A percentile compares a stretch with the other conserved stretches of the same genome.
Evolutionary conservation across 1,140 invertebrate species (phyloP).

Genomic region (Zaprionus africanus): DNA sequence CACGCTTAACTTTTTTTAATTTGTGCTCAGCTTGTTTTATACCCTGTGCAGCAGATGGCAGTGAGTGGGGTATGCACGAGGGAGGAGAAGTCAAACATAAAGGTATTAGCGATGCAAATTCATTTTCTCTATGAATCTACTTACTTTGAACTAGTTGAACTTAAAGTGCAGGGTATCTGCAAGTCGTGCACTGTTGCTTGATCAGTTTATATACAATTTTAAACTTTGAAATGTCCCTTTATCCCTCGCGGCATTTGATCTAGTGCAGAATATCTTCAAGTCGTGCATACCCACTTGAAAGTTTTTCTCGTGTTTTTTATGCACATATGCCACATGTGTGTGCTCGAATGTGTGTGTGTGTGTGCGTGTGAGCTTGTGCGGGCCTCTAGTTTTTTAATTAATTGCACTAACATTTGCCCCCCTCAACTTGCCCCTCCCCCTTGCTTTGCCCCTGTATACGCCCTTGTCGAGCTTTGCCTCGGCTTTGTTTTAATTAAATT

Average conservation of each 20-base stretch:
- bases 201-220: conserved; percentile 33
- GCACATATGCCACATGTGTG: conserved; percentile 21
- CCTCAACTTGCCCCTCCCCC: background rate
- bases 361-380: conserved; percentile 28
- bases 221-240: conserved; percentile 45
- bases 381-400: conserved; percentile 74
- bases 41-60: conserved; percentile 13
- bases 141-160: background rate
- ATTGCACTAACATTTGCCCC: conserved; percentile 68
- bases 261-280: background rate
- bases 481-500: conserved; percentile 45
- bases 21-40: background rate
- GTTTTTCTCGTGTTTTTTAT: conserved; percentile 47
- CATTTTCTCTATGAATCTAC: no score
- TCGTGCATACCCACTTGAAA: background rate
- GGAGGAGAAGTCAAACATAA: background rate
- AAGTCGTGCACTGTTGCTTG: background rate
- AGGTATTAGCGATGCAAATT: background rate
- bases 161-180: conserved; percentile 18
- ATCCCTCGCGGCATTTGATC: background rate
- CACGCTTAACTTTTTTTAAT: conserved; percentile 43
- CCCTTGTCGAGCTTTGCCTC: conserved; percentile 28
- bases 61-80: background rate
- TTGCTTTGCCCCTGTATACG: conserved; percentile 40
- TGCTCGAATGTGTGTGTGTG: conserved; percentile 21